Conservation (phyloP, 37 sponge, comb jelly and placozoan genomes). For the Oscarella lobularis region DNA sequence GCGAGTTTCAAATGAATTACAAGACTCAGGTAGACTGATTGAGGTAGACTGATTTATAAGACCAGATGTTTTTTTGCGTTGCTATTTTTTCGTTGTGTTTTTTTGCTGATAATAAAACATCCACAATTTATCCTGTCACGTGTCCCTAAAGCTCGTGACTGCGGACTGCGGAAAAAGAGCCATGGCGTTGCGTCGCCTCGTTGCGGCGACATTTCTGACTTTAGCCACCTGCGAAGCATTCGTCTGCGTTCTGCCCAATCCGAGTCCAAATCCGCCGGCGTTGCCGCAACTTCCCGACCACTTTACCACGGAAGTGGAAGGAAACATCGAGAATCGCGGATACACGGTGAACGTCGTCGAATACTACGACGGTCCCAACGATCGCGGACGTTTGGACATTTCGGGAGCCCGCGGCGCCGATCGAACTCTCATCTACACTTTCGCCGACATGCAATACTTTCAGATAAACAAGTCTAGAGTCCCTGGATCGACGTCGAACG, state of each 20-base stretch:
- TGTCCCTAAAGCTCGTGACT: too few species aligned
- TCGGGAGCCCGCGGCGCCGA: not conserved
- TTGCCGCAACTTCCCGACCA: not conserved
- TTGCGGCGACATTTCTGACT: too few species aligned
- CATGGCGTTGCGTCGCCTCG: too few species aligned
- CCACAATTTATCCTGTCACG: too few species aligned
- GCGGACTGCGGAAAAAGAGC: too few species aligned
- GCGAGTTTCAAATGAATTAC: not conserved
- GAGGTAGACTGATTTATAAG: too few species aligned
- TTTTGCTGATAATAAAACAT: too few species aligned
- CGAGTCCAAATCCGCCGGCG: not conserved
- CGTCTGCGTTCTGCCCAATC: not conserved
- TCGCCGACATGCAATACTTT: not conserved
- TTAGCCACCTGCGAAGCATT: not conserved
- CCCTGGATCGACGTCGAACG: too few species aligned
- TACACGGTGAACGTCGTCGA: constrained; percentile 1
- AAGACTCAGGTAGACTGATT: not conserved
- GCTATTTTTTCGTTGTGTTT: too few species aligned
- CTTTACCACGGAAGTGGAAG: not conserved
- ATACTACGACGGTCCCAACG: not conserved
- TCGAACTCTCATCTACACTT: not conserved
- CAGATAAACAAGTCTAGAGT: too few species aligned
- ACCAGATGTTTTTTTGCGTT: too few species aligned
- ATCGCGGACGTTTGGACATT: not conserved
- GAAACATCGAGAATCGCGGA: not conserved